Evolutionary conservation across 1,140 invertebrate species (phyloP), one percentile per base, ranked within the genome.

Genomic region (Solenopsis fugax): DNA sequence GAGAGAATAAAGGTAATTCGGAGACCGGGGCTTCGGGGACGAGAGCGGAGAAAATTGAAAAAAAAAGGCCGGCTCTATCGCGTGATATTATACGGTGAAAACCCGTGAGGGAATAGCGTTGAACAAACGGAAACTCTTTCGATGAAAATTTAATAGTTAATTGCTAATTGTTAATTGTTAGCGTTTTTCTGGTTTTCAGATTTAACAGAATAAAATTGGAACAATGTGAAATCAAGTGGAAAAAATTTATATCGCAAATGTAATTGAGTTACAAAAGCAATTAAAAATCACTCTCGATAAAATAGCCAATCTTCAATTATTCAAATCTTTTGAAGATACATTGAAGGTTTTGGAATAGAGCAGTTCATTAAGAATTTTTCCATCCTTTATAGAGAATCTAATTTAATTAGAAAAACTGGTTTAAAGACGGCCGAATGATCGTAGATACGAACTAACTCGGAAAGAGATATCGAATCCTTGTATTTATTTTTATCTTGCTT

Each of bases 1-100:
- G 76, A 82, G 76, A 65, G 67, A 86, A 86, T 78, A 86, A 88
- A 86, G 87, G 24, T 75, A 82, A 82, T 82, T 72, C 69, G 56
- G 54, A 58, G 67, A 56, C 52, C 18, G 18, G 54, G 48, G 64
- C 34, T 82, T 58, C 29, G 34, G 48, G 77, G 34, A 69, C 37
- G 18, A 58, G 50, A 56, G 21, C 16, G 65, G 29, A 73, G 41
- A 67, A 37, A 41, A 37, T 71, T 41, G 64, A 60, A 88, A 85
- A 85, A 29, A 41, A 88, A 85, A 48, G 34, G 45, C 52, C 60
- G 81, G 80, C 52, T 86, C 56, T 58, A n/a, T 18, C 67, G 16
- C 7, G 50, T 3, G 65, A 80, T 67, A 56, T 89, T 89, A 73
- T 89, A 80, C 48, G 34, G 13, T 29, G 29, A 16, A 54, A 78